Conservation (phyloP, 1,140 invertebrate species). For the Matsumurasca onukii region DNA sequence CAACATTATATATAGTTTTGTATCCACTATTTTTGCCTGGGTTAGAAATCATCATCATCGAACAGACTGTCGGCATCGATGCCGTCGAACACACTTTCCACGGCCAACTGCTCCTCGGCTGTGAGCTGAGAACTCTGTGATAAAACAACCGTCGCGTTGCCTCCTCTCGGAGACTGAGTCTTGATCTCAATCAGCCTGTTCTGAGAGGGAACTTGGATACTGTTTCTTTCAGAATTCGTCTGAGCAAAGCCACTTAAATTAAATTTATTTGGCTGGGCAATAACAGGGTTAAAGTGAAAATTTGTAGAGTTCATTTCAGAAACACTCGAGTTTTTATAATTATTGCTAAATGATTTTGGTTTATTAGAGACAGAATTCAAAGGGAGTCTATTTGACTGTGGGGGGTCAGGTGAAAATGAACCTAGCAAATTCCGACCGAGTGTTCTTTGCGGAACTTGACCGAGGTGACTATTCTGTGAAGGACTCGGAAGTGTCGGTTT, state of each 20-base stretch:
- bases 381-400: too few relatives aligned
- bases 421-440: too few relatives aligned
- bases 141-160: neutral
- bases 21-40: too few relatives aligned
- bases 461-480: neutral
- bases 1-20: too few relatives aligned
- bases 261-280: neutral
- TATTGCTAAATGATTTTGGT: too few relatives aligned
- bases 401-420: too few relatives aligned
- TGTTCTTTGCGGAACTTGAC: neutral
- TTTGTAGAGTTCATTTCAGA: neutral
- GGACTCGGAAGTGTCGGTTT: neutral
- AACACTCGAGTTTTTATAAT: neutral
- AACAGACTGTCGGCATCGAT: conserved; percentile 27
- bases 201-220: neutral
- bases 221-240: neutral
- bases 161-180: neutral
- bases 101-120: conserved; percentile 3
- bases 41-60: conserved; percentile 24
- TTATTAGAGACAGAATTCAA: too few relatives aligned
- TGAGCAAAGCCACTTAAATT: neutral
- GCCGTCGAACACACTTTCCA: conserved; percentile 26
- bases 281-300: neutral
- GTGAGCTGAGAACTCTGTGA: conserved; percentile 2
- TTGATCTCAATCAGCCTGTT: neutral